A percentile compares a stretch with the other conserved stretches of the same genome.
These are phyloP conservation scores for Urocolius indicus DNA, from an alignment of 2,113 vertebrate genomes.

Conservation along the genomic window DNA sequence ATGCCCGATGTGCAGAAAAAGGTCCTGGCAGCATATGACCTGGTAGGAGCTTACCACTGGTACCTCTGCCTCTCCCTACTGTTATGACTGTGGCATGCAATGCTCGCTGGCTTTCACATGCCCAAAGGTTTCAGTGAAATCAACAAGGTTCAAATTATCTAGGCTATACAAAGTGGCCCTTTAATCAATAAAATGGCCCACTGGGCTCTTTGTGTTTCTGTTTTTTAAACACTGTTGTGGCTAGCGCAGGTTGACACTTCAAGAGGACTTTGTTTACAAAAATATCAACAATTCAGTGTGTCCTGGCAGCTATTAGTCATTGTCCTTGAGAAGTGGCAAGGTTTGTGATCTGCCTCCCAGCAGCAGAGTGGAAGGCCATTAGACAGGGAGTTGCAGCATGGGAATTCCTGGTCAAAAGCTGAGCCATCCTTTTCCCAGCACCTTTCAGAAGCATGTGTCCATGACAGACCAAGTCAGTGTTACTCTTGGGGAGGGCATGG, in stretches of 20 bases:
- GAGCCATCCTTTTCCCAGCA: fast-evolving
- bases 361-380: background rate
- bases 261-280: background rate
- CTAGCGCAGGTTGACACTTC: background rate
- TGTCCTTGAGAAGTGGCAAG: background rate
- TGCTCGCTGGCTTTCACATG: background rate
- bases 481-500: background rate
- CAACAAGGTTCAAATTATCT: background rate
- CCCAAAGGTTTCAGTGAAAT: background rate
- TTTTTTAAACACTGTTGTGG: background rate
- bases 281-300: background rate
- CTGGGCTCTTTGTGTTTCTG: background rate
- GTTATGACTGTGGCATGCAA: fast-evolving
- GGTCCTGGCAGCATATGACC: slow-evolving; percentile 89
- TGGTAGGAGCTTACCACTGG: slow-evolving; percentile 75
- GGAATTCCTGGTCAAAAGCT: background rate
- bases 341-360: background rate
- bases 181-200: background rate
- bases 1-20: slow-evolving; percentile 89
- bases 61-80: background rate
- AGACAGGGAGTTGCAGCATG: background rate
- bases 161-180: background rate
- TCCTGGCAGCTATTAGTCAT: background rate
- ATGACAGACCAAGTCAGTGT: background rate
- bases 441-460: background rate